Evolutionary conservation across 1,140 invertebrate genomes (phyloP), one percentile per base, ranked within the genome.

Genomic region (Cherax destructor): DNA sequence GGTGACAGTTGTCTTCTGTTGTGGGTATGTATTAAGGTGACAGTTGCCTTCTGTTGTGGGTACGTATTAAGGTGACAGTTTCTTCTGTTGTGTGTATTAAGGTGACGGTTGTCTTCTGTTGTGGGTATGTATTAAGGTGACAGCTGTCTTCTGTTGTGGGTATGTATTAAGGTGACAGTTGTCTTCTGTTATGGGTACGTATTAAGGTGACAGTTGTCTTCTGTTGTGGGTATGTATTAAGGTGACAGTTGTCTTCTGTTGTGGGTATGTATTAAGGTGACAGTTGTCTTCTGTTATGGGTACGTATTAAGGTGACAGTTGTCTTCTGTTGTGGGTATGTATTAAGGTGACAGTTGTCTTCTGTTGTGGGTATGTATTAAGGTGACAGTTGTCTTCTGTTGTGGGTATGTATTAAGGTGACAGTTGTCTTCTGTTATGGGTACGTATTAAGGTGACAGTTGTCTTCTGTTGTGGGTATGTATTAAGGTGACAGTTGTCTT

Each of bases 381-480:
- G 13, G 41, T 41, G 61, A 24, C n/a, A 41, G 30, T 41, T 41
- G 30, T 2, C 2, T 41, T 41, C 2, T 41, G 30, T 41, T 41
- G 30, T 41, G n/a, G n/a, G n/a, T n/a, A n/a, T n/a, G n/a, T n/a
- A n/a, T n/a, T n/a, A n/a, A n/a, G n/a, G n/a, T n/a, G n/a, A n/a
- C n/a, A n/a, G n/a, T n/a, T n/a, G n/a, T n/a, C 30, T 41, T 41
- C 30, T 1, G 30, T 41, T 2, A 2, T 41, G 30, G 30, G 30
- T 41, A 77, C 85, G 72, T 41, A 41, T 41, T 41, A 41, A 41
- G 30, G 0, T 41, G 30, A 41, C 30, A 41, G 30, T 41, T 30
- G 77, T 76, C 56, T 72, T 87, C 41, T 74, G 77, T 47, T 52
- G 76, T 79, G 52, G 41, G 76, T 87, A 59, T 3, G 9, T n/a